Base-by-base conservation (phyloP, 1,140 invertebrate species). In the Drosophila suzukii region DNA sequence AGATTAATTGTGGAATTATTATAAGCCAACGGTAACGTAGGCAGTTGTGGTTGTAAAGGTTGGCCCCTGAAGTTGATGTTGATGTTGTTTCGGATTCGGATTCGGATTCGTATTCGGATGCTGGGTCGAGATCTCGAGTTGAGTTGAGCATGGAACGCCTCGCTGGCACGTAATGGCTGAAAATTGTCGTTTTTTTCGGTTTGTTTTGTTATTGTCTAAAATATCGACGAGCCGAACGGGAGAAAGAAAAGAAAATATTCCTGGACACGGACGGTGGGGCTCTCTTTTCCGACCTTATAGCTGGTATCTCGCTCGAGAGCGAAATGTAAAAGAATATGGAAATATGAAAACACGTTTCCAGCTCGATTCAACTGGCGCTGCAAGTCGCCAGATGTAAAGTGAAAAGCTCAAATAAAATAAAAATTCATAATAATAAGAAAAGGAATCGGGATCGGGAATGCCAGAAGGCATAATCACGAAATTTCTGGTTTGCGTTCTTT, bases 1-100 rank as follows among this genome's bases (percentile, higher is more conserved):
- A 85, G 74, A 85, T 86, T 86, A 85, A 82, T 86, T 75, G 82
- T 85, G 70, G 57, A 78, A 86, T 71, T 85, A 82, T 82, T 78
- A 88, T 66, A 82, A 75, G 55, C 50, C 57, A 75, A 78, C 65
- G 71, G 80, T 63, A 83, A 79, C 70, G 78, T 82, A 78, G 81
- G 78, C 60, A 59, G 80, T 51, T 51, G 46, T 63, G 77, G 59
- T 65, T 61, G 75, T 70, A 77, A 61, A 77, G 58, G 78, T 81
- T 82, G 74, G 56, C 61, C 61, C 60, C 72, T 73, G 65, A 27
- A 39, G 15, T 54, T 38, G 32, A n/a, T 11, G 55, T 27, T 44
- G 61, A 58, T 80, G 24, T 54, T 57, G 54, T 63, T 62, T 68
- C 47, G 59, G 43, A 38, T 57, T 44, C 43, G 43, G 17, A 46